A percentile compares a stretch with the other conserved stretches of the same genome.
phyloP scores from a whole-genome alignment of 2,888 invertebrate species.

The Nemotelus nigrinus region DNA sequence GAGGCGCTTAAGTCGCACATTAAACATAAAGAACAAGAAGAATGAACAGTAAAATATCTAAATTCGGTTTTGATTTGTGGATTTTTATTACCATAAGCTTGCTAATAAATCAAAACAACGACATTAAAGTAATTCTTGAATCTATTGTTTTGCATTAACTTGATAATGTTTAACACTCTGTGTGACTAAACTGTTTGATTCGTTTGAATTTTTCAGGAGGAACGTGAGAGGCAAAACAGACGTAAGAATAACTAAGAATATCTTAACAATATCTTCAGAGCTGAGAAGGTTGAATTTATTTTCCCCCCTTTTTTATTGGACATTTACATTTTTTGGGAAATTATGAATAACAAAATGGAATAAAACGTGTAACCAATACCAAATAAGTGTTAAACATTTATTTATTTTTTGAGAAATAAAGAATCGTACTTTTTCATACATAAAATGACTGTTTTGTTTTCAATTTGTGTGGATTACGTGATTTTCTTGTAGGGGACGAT shows the following conservation, averaged over 20 bases:
- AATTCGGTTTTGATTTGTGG: neutral
- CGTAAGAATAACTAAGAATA: constrained; percentile 47
- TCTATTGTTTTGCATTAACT: neutral
- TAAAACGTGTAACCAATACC: constrained; percentile 31
- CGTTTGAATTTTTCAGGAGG: constrained; percentile 52
- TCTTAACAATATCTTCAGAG: constrained; percentile 25
- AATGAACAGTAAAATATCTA: neutral
- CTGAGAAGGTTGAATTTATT: constrained; percentile 19
- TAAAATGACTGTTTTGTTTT: neutral
- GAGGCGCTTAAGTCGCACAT: constrained; percentile 39
- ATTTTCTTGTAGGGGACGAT: no score
- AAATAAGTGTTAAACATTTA: constrained; percentile 38
- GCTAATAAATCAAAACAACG: no score
- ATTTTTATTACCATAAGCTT: no score
- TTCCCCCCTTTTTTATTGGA: constrained; percentile 27
- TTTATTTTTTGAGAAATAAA: constrained; percentile 36
- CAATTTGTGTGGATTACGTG: no score
- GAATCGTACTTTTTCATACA: constrained; percentile 29
- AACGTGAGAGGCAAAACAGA: constrained; percentile 52
- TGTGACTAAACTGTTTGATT: neutral
- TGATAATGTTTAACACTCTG: neutral
- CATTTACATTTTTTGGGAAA: constrained; percentile 38
- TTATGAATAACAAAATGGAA: constrained; percentile 15
- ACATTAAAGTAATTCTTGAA: constrained; percentile 26
- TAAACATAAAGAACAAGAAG: neutral